A percentile compares a stretch with the other conserved stretches of the same genome.
Evolutionary conservation across 2,888 invertebrate species (phyloP).

Genomic region (Corbicula japonica): DNA sequence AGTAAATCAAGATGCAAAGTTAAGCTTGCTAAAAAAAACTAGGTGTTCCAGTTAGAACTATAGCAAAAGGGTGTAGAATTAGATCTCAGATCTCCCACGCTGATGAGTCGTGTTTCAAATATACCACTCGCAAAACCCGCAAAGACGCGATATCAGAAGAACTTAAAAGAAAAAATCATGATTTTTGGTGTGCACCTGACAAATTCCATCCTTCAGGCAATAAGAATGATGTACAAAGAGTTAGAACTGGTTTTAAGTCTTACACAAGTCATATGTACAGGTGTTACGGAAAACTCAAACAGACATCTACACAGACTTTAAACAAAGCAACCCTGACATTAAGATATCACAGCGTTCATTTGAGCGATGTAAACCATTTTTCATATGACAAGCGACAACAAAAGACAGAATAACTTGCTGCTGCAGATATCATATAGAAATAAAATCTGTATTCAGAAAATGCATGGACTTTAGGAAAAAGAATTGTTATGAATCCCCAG

Average conservation of each 20-base stretch:
- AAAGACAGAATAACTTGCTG: slow-evolving; percentile 43
- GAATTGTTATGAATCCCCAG: not conserved
- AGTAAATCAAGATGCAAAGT: slow-evolving; percentile 15
- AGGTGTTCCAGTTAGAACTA: slow-evolving; percentile 22
- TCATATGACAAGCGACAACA: slow-evolving; percentile 11
- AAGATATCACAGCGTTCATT: slow-evolving; percentile 36
- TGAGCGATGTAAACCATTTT: slow-evolving; percentile 42
- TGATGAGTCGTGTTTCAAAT: slow-evolving; percentile 35
- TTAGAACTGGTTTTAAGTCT: slow-evolving; percentile 23
- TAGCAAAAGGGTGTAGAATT: slow-evolving; percentile 16
- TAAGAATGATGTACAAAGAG: slow-evolving; percentile 41
- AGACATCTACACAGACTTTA: slow-evolving; percentile 37
- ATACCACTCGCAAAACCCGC: slow-evolving; percentile 23
- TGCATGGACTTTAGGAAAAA: slow-evolving; percentile 34
- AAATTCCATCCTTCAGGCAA: slow-evolving; percentile 33
- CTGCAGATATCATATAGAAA: slow-evolving; percentile 36
- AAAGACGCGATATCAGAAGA: slow-evolving; percentile 20
- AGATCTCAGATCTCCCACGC: slow-evolving; percentile 14
- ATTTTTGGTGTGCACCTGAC: slow-evolving; percentile 38
- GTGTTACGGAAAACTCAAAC: slow-evolving; percentile 46
- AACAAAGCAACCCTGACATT: slow-evolving; percentile 27
- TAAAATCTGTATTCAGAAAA: slow-evolving; percentile 20
- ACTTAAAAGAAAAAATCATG: slow-evolving; percentile 16
- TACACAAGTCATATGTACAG: slow-evolving; percentile 36
- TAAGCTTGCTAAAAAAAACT: slow-evolving; percentile 33